Base-by-base conservation (phyloP, 1,140 invertebrate species). In the Propsilocerus akamusi region DNA sequence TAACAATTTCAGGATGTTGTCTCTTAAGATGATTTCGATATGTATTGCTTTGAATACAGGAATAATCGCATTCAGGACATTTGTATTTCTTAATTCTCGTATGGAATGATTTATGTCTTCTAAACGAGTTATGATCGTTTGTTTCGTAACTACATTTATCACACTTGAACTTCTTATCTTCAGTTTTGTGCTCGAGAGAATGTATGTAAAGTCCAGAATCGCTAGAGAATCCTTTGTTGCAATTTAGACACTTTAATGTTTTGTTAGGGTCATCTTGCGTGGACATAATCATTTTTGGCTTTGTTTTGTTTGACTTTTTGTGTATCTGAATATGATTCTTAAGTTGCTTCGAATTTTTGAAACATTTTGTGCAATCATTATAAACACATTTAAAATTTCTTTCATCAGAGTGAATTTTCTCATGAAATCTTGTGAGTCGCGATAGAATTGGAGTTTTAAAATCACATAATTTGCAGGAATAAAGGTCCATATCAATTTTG, bases 151-250 rank as follows among this genome's bases (percentile, higher is more conserved):
- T 59, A 14, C 22, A 20, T 41, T 41, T 20, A 7, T 72, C 68
- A 58, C 82, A 85, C 17, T 66, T 63, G 62, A 81, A 84, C 10
- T 80, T 80, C 55, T 80, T 81, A 54, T 83, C 77, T 56, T 76
- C 76, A 41, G 17, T 41, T 10, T 41, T 41, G 14, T 73, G 48
- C 17, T 60, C 56, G 46, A 53, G 52, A 54, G 32, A 51, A 30
- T 37, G 32, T 4, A 28, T 30, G 10, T 25, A 49, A 49, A 49
- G 26, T 1, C 25, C 34, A 32, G 23, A 49, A 7, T 30, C 30
- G 14, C 26, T 28, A 30, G 26, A 10, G 32, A 49, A 23, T 17
- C 48, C 22, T 49, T 30, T 30, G 10, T 23, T 20, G 10, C 22
- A 49, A 17, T 17, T 28, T 11, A 22, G 23, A 32, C 23, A 49